Percentiles rank a stretch among this genome's conserved stretches.
phyloP scores from a whole-genome alignment of 2,888 invertebrate species.

The Idaea dimidiata region DNA sequence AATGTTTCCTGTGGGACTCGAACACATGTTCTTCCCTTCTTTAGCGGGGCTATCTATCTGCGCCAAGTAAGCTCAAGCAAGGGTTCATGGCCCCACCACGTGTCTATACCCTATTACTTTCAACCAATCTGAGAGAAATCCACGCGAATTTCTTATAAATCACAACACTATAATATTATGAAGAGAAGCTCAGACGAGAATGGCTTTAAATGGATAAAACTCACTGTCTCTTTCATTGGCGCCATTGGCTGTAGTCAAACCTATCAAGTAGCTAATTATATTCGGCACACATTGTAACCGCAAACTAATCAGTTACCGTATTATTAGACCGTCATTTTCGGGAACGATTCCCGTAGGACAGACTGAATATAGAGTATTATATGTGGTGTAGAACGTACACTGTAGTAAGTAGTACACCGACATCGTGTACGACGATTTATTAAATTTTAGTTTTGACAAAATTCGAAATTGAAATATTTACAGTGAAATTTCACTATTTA shows the following conservation, averaged over 20 bases:
- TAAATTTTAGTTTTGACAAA: slow-evolving; percentile 4
- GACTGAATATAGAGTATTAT: slow-evolving; percentile 28
- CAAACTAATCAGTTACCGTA: slow-evolving; percentile 75
- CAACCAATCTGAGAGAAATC: no score
- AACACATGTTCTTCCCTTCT: no score
- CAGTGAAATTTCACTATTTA: background rate
- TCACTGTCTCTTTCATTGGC: slow-evolving; percentile 67
- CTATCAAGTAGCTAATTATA: slow-evolving; percentile 15
- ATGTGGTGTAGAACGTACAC: background rate
- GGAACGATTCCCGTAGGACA: slow-evolving; percentile 53
- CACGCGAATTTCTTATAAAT: no score
- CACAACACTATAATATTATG: no score
- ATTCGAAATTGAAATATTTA: background rate
- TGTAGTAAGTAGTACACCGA: background rate
- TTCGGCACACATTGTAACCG: slow-evolving; percentile 53
- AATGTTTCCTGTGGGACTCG: no score
- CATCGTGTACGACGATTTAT: background rate
- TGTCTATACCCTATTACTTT: no score
- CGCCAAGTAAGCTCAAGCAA: no score
- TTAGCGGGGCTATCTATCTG: no score
- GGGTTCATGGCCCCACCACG: no score
- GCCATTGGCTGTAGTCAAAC: slow-evolving; percentile 49
- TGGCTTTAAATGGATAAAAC: slow-evolving; percentile 19
- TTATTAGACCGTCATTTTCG: slow-evolving; percentile 71
- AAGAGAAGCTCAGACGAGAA: no score